These are phyloP conservation scores for Ageneiosus marmoratus DNA, from an alignment of 2,113 vertebrate genomes.

Conservation along the genomic window DNA sequence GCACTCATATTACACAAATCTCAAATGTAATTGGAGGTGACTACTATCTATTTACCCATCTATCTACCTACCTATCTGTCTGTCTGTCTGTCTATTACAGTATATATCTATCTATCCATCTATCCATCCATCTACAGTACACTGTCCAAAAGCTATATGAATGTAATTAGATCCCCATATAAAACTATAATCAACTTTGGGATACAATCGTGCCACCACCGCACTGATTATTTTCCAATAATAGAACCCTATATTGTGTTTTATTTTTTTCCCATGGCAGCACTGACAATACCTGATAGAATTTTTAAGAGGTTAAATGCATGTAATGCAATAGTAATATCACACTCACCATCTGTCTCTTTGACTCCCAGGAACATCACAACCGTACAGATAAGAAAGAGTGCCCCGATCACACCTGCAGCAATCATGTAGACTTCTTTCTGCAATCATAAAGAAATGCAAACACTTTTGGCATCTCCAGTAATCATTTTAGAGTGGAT, in stretches of 20 bases:
- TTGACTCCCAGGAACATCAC: slow-evolving; percentile 89
- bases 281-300: background rate
- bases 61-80: too few species aligned
- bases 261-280: background rate
- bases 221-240: background rate
- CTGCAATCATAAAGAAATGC: slow-evolving; percentile 62
- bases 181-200: background rate
- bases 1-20: background rate
- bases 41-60: too few species aligned
- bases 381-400: slow-evolving; percentile 83
- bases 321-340: background rate
- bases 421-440: slow-evolving; percentile 88
- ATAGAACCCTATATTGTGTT: background rate
- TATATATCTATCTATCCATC: too few species aligned
- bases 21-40: background rate
- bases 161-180: too few species aligned
- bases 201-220: background rate
- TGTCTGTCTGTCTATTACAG: too few species aligned
- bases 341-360: slow-evolving; percentile 85
- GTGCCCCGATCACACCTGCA: slow-evolving; percentile 81
- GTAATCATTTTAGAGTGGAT: background rate
- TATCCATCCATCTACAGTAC: too few species aligned
- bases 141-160: too few species aligned
- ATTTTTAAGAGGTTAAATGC: background rate
- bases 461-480: background rate